Percentiles rank a stretch among this genome's conserved stretches.
Conservation (phyloP, 2,113 vertebrate species). For the Serinus canaria region DNA sequence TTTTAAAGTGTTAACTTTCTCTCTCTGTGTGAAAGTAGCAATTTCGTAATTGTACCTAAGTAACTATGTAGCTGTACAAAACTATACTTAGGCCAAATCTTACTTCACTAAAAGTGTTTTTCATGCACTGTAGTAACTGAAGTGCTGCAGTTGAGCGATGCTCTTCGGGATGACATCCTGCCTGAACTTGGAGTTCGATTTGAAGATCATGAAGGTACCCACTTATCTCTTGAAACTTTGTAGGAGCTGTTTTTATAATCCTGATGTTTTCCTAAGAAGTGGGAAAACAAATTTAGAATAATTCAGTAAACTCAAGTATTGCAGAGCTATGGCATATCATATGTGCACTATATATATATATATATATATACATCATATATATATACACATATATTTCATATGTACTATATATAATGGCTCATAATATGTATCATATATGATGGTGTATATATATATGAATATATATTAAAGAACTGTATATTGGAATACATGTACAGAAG, state of each 20-base stretch:
- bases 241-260: not conserved
- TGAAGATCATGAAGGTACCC: conserved; percentile 93
- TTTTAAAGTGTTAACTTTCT: not conserved
- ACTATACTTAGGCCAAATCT: not conserved
- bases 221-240: not conserved
- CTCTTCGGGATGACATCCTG: conserved; percentile 86
- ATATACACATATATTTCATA: no score
- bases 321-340: not conserved
- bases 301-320: not conserved
- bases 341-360: not conserved
- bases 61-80: not conserved
- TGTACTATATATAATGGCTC: not conserved
- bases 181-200: conserved; percentile 93
- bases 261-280: not conserved
- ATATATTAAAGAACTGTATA: not conserved
- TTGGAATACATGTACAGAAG: not conserved
- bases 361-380: no score
- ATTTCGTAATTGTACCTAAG: not conserved
- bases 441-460: not conserved
- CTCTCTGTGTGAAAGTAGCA: not conserved
- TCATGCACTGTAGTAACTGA: conserved; percentile 77
- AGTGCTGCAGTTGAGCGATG: conserved; percentile 87
- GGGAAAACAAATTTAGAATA: not conserved
- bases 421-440: not conserved
- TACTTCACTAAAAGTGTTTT: not conserved